phyloP scores from a whole-genome alignment of 2,113 vertebrate species.

The Phylloscopus trochiloides region DNA sequence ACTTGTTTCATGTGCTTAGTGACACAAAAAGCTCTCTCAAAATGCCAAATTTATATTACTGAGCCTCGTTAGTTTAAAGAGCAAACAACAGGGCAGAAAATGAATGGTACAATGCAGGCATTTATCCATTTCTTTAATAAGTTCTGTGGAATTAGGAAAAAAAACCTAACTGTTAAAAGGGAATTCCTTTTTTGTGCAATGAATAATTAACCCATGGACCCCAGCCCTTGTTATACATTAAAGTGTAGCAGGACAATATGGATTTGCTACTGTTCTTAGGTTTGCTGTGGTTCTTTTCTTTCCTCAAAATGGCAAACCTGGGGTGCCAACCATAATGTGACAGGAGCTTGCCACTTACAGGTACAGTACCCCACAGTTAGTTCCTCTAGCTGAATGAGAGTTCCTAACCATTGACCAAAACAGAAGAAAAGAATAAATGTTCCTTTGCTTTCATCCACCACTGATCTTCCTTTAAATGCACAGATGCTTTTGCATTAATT shows the following conservation, averaged over 20 bases:
- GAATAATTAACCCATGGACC: not conserved
- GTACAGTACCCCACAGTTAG: not conserved
- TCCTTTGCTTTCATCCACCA: not conserved
- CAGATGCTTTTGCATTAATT: not conserved
- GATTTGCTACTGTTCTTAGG: not conserved
- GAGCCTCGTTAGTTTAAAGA: not conserved
- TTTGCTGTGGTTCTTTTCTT: conserved; percentile 1
- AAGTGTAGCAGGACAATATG: not conserved
- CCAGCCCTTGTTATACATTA: not conserved
- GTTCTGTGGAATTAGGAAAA: not conserved
- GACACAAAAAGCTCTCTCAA: not conserved
- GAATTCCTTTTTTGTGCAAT: not conserved
- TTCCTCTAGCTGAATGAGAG: not conserved
- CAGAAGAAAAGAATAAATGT: not conserved
- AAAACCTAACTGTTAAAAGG: not conserved
- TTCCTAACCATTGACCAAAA: not conserved
- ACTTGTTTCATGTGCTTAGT: not conserved
- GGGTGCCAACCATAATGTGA: not conserved
- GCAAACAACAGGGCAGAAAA: not conserved
- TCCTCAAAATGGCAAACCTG: not conserved
- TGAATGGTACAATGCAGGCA: not conserved
- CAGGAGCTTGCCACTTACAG: not conserved
- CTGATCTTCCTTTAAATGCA: not conserved
- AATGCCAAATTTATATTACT: not conserved
- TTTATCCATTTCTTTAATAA: not conserved